phyloP scores from a whole-genome alignment of 1,140 invertebrate genomes.

The Alviniconcha marisindica region DNA sequence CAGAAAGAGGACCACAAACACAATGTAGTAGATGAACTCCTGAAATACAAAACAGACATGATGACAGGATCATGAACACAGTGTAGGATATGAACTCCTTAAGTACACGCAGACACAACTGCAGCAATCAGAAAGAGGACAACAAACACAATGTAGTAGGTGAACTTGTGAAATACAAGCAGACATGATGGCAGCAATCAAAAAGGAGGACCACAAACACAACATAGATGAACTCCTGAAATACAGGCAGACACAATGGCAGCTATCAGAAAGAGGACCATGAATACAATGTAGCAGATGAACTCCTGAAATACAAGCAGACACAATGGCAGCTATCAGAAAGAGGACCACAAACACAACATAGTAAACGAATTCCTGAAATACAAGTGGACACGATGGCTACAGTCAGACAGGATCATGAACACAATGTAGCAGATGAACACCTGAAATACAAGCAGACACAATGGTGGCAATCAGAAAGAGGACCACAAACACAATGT shows the following conservation, averaged over 20 bases:
- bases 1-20: slow-evolving; percentile 83
- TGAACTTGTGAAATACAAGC: slow-evolving; percentile 82
- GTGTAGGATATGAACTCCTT: too few relatives aligned
- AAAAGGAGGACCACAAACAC: background rate
- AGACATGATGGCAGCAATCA: too few relatives aligned
- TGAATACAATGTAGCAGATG: slow-evolving; percentile 84
- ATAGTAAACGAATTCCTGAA: too few relatives aligned
- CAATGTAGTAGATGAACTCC: slow-evolving; percentile 85
- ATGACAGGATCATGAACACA: too few relatives aligned
- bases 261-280: slow-evolving; percentile 79
- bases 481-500: slow-evolving; percentile 59
- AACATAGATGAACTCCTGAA: slow-evolving; percentile 46
- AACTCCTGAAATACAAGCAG: slow-evolving; percentile 82
- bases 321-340: too few relatives aligned
- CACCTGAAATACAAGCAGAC: slow-evolving; percentile 81
- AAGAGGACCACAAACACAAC: too few relatives aligned
- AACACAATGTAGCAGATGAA: slow-evolving; percentile 85
- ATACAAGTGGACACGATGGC: slow-evolving; percentile 68
- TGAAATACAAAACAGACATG: too few relatives aligned
- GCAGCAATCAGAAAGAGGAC: slow-evolving; percentile 78
- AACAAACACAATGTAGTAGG: slow-evolving; percentile 84
- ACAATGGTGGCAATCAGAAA: too few relatives aligned
- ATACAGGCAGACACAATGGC: slow-evolving; percentile 58
- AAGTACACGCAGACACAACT: slow-evolving; percentile 68
- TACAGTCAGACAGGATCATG: slow-evolving; percentile 79